A percentile compares a stretch with the other conserved stretches of the same genome.
phyloP scores from a whole-genome alignment of 2,888 invertebrate genomes.

The Iphiclides podalirius region DNA sequence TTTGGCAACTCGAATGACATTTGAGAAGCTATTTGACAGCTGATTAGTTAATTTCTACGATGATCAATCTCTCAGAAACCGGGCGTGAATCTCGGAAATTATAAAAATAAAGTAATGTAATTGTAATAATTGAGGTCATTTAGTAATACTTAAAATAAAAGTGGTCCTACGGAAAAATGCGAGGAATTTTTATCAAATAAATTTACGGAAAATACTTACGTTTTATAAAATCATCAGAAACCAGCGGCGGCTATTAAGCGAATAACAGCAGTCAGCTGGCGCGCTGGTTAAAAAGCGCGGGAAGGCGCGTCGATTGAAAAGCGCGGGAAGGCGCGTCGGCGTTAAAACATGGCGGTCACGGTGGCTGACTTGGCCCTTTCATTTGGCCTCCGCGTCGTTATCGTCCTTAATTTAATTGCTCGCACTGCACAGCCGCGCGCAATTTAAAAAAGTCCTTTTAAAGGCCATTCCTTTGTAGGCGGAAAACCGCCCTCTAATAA shows the following conservation, averaged over 20 bases:
- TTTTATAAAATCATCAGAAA: slow-evolving; percentile 6
- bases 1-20: no score
- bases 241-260: slow-evolving; percentile 9
- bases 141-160: no score
- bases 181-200: no score
- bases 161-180: no score
- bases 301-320: slow-evolving; percentile 25
- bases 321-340: slow-evolving; percentile 22
- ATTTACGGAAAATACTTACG: slow-evolving; percentile 11
- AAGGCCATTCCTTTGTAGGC: slow-evolving; percentile 15
- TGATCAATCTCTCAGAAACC: no score
- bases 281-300: no score
- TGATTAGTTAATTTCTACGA: no score
- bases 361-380: slow-evolving; percentile 31
- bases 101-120: no score
- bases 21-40: no score
- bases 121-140: no score
- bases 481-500: slow-evolving; percentile 9
- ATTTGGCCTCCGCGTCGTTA: slow-evolving; percentile 32
- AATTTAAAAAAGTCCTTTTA: slow-evolving; percentile 24
- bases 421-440: slow-evolving; percentile 33
- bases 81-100: no score
- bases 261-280: slow-evolving; percentile 14
- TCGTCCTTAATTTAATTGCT: slow-evolving; percentile 42
- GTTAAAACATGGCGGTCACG: slow-evolving; percentile 31